Base-by-base conservation (phyloP, 2,113 vertebrate species). In the Alligator sinensis region DNA sequence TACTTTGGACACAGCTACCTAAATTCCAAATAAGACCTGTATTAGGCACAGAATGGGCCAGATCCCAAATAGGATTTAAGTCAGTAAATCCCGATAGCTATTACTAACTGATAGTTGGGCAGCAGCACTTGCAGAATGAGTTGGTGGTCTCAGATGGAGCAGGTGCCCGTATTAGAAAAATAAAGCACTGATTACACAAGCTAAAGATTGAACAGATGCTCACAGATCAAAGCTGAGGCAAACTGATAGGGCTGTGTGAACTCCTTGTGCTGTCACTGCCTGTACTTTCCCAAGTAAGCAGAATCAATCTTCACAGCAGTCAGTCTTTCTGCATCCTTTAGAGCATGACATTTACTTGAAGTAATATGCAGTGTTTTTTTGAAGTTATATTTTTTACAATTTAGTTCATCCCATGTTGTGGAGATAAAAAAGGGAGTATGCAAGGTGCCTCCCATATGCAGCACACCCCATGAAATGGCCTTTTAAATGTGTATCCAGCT, bases 31-130 rank as follows among this genome's bases (percentile, higher is more conserved):
- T 47, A 47, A 47, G 47, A 47, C 7, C 47, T 9, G 9, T 47
- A 47, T 47, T 47, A 47, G 47, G 47, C 47, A 47, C 47, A 47
- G 47, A 47, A 47, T 47, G 47, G 47, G 47, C 47, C 47, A 47
- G 47, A 47, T 47, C 47, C 47, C 47, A 47, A 47, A 47, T 47
- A 47, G 47, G 47, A 47, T 47, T 47, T 47, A 47, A 47, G 47
- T 47, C 47, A 47, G 0, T 11, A 61, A 92, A 55, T 64, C 28
- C 28, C n/a, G 34, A 21, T 10, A 64, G n/a, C n/a, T 84, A 11
- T 59, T 83, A 38, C 75, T 19, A 68, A 3, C 16, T 54, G 1
- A 10, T 79, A 38, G 34, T 74, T 13, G 24, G 0, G 0, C 13
- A 4, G 83, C 1, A 88, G 66, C 77, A 62, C 59, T 66, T 38